phyloP scores from a whole-genome alignment of 2,888 invertebrate genomes.

The Exocentrus adspersus region DNA sequence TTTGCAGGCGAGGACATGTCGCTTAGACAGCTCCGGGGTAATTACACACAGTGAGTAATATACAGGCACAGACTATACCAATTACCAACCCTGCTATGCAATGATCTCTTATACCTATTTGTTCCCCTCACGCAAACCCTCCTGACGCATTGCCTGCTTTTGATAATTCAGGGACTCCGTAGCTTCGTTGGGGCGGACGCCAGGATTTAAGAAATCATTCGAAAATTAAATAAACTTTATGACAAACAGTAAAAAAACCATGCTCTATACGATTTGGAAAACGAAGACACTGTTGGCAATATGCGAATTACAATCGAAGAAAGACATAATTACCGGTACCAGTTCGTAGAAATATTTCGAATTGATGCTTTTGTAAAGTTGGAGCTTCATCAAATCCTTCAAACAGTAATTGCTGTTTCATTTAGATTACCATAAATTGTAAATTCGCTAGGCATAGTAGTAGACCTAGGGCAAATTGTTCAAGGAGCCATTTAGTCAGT shows the following conservation, averaged over 20 bases:
- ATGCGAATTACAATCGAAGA: too few relatives aligned
- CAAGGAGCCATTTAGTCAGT: slow-evolving; percentile 61
- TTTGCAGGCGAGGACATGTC: slow-evolving; percentile 63
- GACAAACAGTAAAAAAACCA: too few relatives aligned
- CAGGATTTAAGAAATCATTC: slow-evolving; percentile 1
- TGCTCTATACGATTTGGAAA: too few relatives aligned
- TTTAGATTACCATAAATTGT: slow-evolving; percentile 54
- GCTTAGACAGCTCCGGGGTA: slow-evolving; percentile 62
- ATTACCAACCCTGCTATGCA: slow-evolving; percentile 57
- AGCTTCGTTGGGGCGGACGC: slow-evolving; percentile 7
- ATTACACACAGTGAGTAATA: slow-evolving; percentile 64
- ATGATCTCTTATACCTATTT: slow-evolving; percentile 45
- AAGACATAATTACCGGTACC: too few relatives aligned
- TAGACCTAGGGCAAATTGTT: slow-evolving; percentile 61
- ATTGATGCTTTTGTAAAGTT: too few relatives aligned
- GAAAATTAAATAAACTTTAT: not conserved
- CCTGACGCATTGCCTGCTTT: slow-evolving; percentile 45
- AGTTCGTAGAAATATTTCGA: too few relatives aligned
- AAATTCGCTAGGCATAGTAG: slow-evolving; percentile 56
- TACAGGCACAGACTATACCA: slow-evolving; percentile 58
- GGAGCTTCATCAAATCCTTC: slow-evolving; percentile 2
- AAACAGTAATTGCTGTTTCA: slow-evolving; percentile 46
- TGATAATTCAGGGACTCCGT: slow-evolving; percentile 33
- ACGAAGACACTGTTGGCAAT: too few relatives aligned
- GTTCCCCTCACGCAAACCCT: slow-evolving; percentile 36